Evolutionary conservation across 2,797 vertebrate species (phyloP), one percentile per base, ranked within the genome.

Genomic region (Kryptopterus vitreolus): DNA sequence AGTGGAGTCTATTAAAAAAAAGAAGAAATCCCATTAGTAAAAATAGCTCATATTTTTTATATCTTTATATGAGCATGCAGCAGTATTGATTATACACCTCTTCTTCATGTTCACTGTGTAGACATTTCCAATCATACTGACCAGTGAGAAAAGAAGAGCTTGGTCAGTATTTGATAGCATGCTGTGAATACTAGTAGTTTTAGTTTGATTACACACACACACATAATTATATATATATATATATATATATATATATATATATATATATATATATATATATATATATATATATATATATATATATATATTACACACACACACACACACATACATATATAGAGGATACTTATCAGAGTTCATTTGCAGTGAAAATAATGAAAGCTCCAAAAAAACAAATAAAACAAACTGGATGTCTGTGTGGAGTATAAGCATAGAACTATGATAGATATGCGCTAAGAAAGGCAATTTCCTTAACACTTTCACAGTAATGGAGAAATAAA

Each of bases 21-120:
- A 29, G 20, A 76, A 59, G 31, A 57, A 29, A 61, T 62, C 31
- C 66, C 8, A 81, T 71, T 71, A 62, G 15, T 2, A 55, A 70
- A 70, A 59, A 38, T 59, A 31, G 1, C n/a, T 43, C 29, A 26
- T 29, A 59, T 22, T 61, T 70, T 29, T 43, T 33, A 26, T 77
- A 62, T 77, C 11, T 77, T 22, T 63, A 38, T 52, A 31, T 71
- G 58, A 77, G 31, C 31, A 53, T 33, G 24, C 38, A n/a, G 20
- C 12, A 9, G 48, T 81, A 81, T 81, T 71, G 66, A 81, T 77
- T 71, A 71, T 63, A 55, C 26, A 58, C 52, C 61, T 68, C 35
- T 58, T 74, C 15, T 74, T 72, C 69, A 72, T 72, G 53, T 55
- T 55, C 50, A 55, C 69, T 72, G 46, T 72, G n/a, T 55, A 63